phyloP scores from a whole-genome alignment of 2,797 vertebrate species.

The Naso thynnoides region DNA sequence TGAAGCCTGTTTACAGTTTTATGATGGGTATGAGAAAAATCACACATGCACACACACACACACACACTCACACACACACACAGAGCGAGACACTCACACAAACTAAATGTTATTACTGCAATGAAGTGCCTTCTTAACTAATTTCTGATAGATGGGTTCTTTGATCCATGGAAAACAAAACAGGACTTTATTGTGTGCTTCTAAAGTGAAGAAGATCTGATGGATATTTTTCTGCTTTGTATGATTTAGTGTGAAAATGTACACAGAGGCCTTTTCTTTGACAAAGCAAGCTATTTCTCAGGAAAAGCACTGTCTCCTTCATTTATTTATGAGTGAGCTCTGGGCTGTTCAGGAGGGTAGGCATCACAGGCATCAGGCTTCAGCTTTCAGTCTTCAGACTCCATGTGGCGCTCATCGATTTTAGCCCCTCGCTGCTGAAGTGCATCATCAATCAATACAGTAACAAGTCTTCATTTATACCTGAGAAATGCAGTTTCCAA shows the following conservation, averaged over 20 bases:
- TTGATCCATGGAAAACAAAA: background rate
- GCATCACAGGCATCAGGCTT: constrained; percentile 77
- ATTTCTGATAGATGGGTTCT: constrained; percentile 38
- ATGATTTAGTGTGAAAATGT: constrained; percentile 34
- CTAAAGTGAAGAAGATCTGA: constrained; percentile 1
- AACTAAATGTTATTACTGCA: constrained; percentile 39
- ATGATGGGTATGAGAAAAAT: constrained; percentile 36
- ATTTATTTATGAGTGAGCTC: constrained; percentile 81
- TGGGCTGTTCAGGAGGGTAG: constrained; percentile 69
- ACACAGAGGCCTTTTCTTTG: constrained; percentile 10
- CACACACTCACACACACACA: background rate
- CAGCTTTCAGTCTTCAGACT: constrained; percentile 69
- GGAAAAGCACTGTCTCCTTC: constrained; percentile 61
- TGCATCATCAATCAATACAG: constrained; percentile 84
- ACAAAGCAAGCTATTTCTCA: constrained; percentile 60
- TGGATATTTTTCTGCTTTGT: background rate
- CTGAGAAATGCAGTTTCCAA: constrained; percentile 79
- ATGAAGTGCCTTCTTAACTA: constrained; percentile 40
- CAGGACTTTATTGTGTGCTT: background rate
- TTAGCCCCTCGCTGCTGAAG: constrained; percentile 76
- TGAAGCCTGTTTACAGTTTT: constrained; percentile 38
- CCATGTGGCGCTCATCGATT: constrained; percentile 82
- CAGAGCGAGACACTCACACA: background rate
- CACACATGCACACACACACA: background rate
- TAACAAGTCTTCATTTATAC: constrained; percentile 88